Evolutionary conservation across 2,113 vertebrate genomes (phyloP).

Genomic region (Colossoma macropomum): DNA sequence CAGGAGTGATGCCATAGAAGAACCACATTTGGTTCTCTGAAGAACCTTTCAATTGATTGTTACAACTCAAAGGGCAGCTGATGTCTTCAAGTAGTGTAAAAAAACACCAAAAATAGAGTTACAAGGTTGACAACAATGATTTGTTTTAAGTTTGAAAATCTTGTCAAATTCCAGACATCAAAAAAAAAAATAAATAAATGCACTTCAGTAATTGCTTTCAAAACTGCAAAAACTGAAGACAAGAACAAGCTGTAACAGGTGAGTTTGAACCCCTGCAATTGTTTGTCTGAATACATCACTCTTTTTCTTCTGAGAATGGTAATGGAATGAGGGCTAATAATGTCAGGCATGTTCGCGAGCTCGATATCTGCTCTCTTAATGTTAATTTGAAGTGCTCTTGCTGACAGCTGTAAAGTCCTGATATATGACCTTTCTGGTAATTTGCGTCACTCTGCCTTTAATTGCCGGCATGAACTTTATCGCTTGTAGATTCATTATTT

Average conservation of each 20-base stretch:
- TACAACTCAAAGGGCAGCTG: too few relatives aligned
- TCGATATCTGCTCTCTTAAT: neutral
- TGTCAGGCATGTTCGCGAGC: slow-evolving; percentile 5
- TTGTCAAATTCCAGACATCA: too few relatives aligned
- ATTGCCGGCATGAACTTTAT: slow-evolving; percentile 66
- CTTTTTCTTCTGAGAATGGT: neutral
- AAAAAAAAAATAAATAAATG: too few relatives aligned
- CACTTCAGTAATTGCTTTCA: too few relatives aligned
- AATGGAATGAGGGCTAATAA: slow-evolving; percentile 20
- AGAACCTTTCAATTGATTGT: too few relatives aligned
- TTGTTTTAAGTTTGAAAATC: too few relatives aligned
- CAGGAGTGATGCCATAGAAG: too few relatives aligned
- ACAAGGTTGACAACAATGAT: too few relatives aligned
- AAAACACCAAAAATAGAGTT: too few relatives aligned
- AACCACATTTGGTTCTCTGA: too few relatives aligned
- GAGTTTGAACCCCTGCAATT: neutral
- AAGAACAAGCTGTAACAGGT: neutral
- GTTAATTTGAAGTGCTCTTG: slow-evolving; percentile 37
- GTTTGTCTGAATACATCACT: neutral
- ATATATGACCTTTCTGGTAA: slow-evolving; percentile 63
- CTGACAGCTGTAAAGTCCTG: slow-evolving; percentile 47
- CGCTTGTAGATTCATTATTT: slow-evolving; percentile 57
- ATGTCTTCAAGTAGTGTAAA: too few relatives aligned
- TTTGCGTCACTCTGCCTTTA: slow-evolving; percentile 59
- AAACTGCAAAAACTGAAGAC: neutral